Base-by-base conservation (phyloP, 1,140 invertebrate species). In the Papilio polytes region DNA sequence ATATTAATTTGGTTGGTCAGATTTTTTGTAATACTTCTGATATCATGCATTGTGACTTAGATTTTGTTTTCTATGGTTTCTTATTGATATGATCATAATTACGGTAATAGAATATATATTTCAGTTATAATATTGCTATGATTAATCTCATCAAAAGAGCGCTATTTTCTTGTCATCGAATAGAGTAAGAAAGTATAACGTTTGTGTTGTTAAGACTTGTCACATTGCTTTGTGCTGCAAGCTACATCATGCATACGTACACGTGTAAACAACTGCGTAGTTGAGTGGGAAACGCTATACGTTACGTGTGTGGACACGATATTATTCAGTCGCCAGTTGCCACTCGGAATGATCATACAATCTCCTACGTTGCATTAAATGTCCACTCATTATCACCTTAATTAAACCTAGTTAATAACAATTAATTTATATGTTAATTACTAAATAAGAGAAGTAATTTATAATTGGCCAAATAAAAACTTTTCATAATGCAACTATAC, bases 261-360 rank as follows among this genome's bases (percentile, higher is more conserved):
- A 36, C 77, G 36, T 44, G 53, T 51, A 59, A 13, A 53, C 20
- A 78, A 88, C 86, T 88, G 87, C 86, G 87, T 86, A 88, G 86
- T 84, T 87, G 82, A 82, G 78, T 81, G 82, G 77, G 82, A 87
- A 85, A 84, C 78, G 63, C n/a, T 46, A 66, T 44, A 78, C 56
- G 77, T 66, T 78, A 66, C 56, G 59, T 78, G 63, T 66, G 53
- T 41, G 26, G 41, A 66, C 56, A 78, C 22, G 59, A 78, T 36
- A 78, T 63, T 78, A 78, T 18, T 59, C 3, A 56, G 9, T 20
- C 26, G 26, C 20, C 7, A 26, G 44, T 41, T 59, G 76, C 76
- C 12, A 22, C 13, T n/a, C 41, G 56, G 56, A 78, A 78, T 66
- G 56, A 78, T 78, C 76, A 41, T 53, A 26, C 76, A 59, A 77